Percentiles rank a stretch among this genome's conserved stretches.
Conservation (phyloP, 2,113 vertebrate genomes). For the Oncorhynchus gorbuscha region DNA sequence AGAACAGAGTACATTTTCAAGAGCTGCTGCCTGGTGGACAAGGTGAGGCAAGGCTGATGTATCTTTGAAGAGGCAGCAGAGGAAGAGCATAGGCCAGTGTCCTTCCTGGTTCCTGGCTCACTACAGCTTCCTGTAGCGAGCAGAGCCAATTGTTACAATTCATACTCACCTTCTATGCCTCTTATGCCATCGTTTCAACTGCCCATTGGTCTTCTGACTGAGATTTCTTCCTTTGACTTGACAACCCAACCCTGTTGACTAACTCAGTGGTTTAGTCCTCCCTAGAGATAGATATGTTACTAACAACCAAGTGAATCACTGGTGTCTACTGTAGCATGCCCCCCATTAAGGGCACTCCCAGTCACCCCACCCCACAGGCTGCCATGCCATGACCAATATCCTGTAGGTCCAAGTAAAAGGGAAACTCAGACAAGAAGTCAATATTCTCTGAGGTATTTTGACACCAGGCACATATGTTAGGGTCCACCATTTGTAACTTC, state of each 20-base stretch:
- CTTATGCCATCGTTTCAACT: slow-evolving; percentile 67
- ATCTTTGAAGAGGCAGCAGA: slow-evolving; percentile 79
- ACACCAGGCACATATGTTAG: too few species aligned
- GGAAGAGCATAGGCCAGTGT: slow-evolving; percentile 85
- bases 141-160: slow-evolving; percentile 62
- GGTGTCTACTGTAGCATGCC: slow-evolving; percentile 37
- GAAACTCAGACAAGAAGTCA: background rate
- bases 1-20: background rate
- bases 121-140: slow-evolving; percentile 76
- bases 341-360: slow-evolving; percentile 41
- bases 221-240: slow-evolving; percentile 19
- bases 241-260: slow-evolving; percentile 7
- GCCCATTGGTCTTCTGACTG: slow-evolving; percentile 65
- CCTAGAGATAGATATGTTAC: slow-evolving; percentile 33
- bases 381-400: slow-evolving; percentile 34
- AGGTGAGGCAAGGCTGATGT: slow-evolving; percentile 57
- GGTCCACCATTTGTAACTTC: background rate
- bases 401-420: background rate
- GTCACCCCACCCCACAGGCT: slow-evolving; percentile 21
- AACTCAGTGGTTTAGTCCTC: slow-evolving; percentile 20
- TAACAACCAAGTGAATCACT: slow-evolving; percentile 57
- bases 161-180: slow-evolving; percentile 33
- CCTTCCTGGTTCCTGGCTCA: slow-evolving; percentile 82
- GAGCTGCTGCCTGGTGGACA: background rate
- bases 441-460: too few species aligned